Evolutionary conservation across 2,113 vertebrate species (phyloP), one percentile per base, ranked within the genome.

Genomic region (Rhombomys opimus): DNA sequence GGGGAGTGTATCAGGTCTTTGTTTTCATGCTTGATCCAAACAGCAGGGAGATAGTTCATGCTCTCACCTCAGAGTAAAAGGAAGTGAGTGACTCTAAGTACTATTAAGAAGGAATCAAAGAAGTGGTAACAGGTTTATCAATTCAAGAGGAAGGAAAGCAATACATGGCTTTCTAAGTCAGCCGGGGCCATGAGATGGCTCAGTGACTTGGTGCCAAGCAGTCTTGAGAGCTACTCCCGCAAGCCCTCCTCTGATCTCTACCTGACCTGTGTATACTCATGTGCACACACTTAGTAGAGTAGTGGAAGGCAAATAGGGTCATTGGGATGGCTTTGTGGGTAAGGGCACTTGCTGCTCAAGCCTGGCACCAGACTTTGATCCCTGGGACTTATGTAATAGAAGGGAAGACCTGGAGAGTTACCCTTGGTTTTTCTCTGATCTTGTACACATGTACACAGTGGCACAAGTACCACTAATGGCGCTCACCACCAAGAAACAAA

Each of bases 51-150:
- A 67, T 73, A 67, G 78, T 89, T 93, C 30, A 61, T 77, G 38
- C 91, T 96, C 54, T 91, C 38, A 90, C 84, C 77, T 93, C 84
- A 82, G 68, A 90, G 82, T 87, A 73, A 85, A 90, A 80, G 90
- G 85, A 84, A 59, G 50, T 72, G 70, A 13, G 41, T 80, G 87
- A 96, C 54, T 93, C 35, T 91, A 87, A 93, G 87, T 82, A 86
- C 9, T 90, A 0, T 77, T 75, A 54, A 38, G 77, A 93, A 77
- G n/a, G 84, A 93, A 93, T 81, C 17, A 65, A 87, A 76, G 77
- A 77, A 57, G 54, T 15, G 35, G 8, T 23, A 38, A 52, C 12
- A 63, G 46, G 0, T 25, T 96, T 76, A 59, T 92, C 52, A 84
- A 22, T 77, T 92, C 65, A 50, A 89, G n/a, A 87, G 22, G 52